Base-by-base conservation (phyloP, 2,797 vertebrate species). In the Sphaeramia orbicularis region DNA sequence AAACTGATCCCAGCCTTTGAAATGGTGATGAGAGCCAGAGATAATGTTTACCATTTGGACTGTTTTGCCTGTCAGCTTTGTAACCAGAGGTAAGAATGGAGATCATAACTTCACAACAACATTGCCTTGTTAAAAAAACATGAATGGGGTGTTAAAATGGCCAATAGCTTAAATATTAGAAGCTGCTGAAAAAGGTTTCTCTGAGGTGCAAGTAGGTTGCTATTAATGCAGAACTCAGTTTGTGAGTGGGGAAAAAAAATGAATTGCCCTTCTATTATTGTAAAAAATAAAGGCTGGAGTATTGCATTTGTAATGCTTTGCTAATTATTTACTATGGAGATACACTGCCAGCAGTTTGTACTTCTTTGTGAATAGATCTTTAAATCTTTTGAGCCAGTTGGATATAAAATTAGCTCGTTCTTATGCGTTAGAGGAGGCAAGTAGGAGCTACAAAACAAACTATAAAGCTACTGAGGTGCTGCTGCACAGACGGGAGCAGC, bases 21-120 rank as follows among this genome's bases (percentile, higher is more conserved):
- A 96, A 99, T 99, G 98, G 98, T 99, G 96, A 99, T 99, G 98
- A 96, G 97, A 93, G 98, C 98, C 93, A 95, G 98, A 95, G 98
- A 99, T 95, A 99, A 99, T 79, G 98, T 99, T 93, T 99, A 99
- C 95, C 98, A 99, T 95, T 97, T 99, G 91, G 98, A 99, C 95
- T 99, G 98, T 95, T 99, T 99, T 76, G 98, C 98, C 95, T 99
- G 98, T 95, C 98, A 99, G 95, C 98, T 99, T 93, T 99, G 98
- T 96, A 99, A 99, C 95, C 98, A 99, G 96, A 98, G 98, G 98
- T 99, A 96, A 97, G 97, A 78, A 78, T 32, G 50, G 64, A 79
- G 61, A 85, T 84, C 80, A 68, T 76, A 81, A 86, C 78, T 78
- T 67, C 74, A 78, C 64, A 77, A 54, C 45, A 64, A 81, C 63